Conservation (phyloP, 1,140 invertebrate species). For the Bombus waltoni region DNA sequence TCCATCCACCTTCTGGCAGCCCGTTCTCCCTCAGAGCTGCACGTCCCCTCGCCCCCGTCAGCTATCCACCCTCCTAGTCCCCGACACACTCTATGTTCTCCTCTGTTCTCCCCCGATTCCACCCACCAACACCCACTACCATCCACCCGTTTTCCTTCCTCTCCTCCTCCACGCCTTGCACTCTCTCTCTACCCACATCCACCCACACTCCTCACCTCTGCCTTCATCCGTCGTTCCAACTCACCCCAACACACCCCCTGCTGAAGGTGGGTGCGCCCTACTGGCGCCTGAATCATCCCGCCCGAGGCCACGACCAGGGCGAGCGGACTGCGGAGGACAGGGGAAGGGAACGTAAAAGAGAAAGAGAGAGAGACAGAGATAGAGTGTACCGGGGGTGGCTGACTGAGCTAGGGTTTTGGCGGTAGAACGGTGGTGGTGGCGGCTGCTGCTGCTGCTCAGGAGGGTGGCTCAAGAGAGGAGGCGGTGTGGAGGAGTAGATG, state of each 20-base stretch:
- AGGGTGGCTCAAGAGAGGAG: slow-evolving; percentile 51
- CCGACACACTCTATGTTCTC: slow-evolving; percentile 81
- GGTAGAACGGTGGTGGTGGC: slow-evolving; percentile 68
- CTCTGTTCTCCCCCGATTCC: slow-evolving; percentile 69
- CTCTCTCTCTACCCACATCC: slow-evolving; percentile 58
- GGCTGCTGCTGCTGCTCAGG: slow-evolving; percentile 49
- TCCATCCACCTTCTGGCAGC: slow-evolving; percentile 66
- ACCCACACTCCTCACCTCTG: slow-evolving; percentile 57
- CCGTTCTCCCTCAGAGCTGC: slow-evolving; percentile 52
- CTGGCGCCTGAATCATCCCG: slow-evolving; percentile 82
- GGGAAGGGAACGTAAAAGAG: slow-evolving; percentile 40
- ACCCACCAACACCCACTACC: slow-evolving; percentile 62
- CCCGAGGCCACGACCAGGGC: slow-evolving; percentile 72
- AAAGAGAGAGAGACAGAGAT: slow-evolving; percentile 33
- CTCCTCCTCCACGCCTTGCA: slow-evolving; percentile 53
- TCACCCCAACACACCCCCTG: slow-evolving; percentile 65
- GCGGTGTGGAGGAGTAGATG: slow-evolving; percentile 25
- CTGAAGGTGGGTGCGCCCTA: slow-evolving; percentile 81
- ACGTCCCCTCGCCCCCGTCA: slow-evolving; percentile 37
- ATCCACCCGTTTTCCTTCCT: slow-evolving; percentile 56
- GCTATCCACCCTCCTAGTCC: slow-evolving; percentile 67
- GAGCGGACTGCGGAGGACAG: slow-evolving; percentile 46
- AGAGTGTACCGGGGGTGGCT: slow-evolving; percentile 60
- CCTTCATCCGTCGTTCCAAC: slow-evolving; percentile 55
- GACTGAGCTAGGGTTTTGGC: slow-evolving; percentile 76